phyloP scores from a whole-genome alignment of 2,888 invertebrate species.

The Lasius platythorax region DNA sequence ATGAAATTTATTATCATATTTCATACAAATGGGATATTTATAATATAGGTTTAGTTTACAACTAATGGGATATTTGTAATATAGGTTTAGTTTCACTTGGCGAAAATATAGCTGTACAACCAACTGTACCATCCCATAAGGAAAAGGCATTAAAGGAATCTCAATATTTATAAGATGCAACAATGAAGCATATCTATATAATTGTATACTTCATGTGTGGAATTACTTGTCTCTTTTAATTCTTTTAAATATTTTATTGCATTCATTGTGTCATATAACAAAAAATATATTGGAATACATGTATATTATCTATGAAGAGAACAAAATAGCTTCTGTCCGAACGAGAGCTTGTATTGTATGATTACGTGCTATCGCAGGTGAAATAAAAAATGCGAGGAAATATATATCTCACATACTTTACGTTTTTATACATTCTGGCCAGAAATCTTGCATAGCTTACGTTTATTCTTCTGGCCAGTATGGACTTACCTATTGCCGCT shows the following conservation, averaged over 20 bases:
- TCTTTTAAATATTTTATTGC: background rate
- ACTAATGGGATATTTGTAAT: conserved; percentile 15
- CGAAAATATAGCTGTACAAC: background rate
- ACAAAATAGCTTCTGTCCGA: no score
- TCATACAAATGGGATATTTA: background rate
- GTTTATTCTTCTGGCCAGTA: no score
- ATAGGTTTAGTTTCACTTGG: background rate
- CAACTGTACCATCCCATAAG: conserved; percentile 20
- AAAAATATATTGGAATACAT: background rate
- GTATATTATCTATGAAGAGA: background rate
- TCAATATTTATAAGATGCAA: conserved; percentile 35
- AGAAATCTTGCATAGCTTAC: no score
- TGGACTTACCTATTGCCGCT: no score
- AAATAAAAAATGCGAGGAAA: no score
- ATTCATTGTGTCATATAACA: background rate
- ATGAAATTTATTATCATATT: conserved; percentile 3
- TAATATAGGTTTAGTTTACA: background rate
- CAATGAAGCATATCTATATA: background rate
- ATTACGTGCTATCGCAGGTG: no score
- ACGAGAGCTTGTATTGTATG: no score
- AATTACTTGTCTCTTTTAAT: background rate
- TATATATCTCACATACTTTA: no score
- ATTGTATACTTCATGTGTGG: background rate
- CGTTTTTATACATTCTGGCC: no score
- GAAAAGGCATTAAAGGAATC: conserved; percentile 27